Evolutionary conservation across 1,140 invertebrate genomes (phyloP).

Genomic region (Ips nitidus): DNA sequence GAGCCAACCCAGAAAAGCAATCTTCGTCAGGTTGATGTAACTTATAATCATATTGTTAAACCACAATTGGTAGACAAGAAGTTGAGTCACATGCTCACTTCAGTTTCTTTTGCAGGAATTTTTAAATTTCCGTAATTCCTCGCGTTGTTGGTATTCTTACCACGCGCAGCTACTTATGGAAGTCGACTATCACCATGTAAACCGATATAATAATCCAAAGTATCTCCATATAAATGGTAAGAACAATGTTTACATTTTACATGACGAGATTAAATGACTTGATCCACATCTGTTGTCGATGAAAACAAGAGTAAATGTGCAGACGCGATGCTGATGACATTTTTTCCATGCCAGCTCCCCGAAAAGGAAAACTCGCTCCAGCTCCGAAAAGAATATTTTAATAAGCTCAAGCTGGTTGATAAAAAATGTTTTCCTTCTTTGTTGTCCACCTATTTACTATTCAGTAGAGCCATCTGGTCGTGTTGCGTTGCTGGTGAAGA

Average conservation of each 20-base stretch:
- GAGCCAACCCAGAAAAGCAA: too few relatives aligned
- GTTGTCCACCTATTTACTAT: constrained; percentile 16
- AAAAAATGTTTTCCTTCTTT: constrained; percentile 23
- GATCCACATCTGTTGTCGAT: constrained; percentile 8
- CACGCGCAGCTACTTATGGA: too few relatives aligned
- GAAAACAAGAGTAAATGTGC: constrained; percentile 21
- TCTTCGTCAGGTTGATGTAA: too few relatives aligned
- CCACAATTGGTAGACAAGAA: too few relatives aligned
- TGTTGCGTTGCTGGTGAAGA: too few relatives aligned
- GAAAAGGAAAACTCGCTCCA: constrained; percentile 12
- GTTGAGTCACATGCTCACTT: too few relatives aligned
- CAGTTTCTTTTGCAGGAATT: neutral
- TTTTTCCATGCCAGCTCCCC: constrained; percentile 6
- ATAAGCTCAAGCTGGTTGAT: constrained; percentile 12
- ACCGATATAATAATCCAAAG: too few relatives aligned
- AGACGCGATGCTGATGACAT: neutral
- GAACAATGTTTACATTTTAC: constrained; percentile 17
- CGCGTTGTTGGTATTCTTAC: too few relatives aligned
- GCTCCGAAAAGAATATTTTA: constrained; percentile 23
- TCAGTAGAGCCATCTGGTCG: constrained; percentile 18
- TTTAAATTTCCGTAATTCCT: neutral
- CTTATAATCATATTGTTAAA: too few relatives aligned
- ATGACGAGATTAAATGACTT: constrained; percentile 16
- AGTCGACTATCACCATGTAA: too few relatives aligned
- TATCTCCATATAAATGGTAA: neutral